Evolutionary conservation across 2,113 vertebrate genomes (phyloP), one percentile per base, ranked within the genome.

Genomic region (Dipodomys stephensi): DNA sequence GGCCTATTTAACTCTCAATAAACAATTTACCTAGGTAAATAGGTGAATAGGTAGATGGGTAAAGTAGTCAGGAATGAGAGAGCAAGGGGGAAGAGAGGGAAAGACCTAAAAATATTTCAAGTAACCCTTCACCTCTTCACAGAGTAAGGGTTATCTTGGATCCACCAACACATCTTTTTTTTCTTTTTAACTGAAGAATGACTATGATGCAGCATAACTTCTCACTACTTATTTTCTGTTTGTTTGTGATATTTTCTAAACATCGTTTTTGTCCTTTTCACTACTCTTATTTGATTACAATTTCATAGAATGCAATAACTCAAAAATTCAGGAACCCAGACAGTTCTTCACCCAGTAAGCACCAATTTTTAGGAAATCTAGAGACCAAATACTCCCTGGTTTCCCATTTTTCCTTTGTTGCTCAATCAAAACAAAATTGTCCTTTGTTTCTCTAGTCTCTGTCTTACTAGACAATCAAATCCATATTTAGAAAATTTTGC

Each of bases 241-340:
- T 87, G 49, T 80, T 89, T 11, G 8, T 30, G 5, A 39, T 78
- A 28, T 78, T 78, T 73, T 44, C 57, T 83, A n/a, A 93, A 83
- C 23, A 77, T 83, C 10, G 16, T 64, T 10, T 73, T 57, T 39
- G 1, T 69, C 35, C 62, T 95, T 96, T 71, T 30, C 74, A 93
- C 67, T 91, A 53, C 2, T 86, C 28, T 81, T 73, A n/a, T 84
- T 68, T 49, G 7, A 90, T 39, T 46, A 90, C 71, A 93, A 73
- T 87, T 73, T 93, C 88, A 91, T 80, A 46, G 20, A n/a, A 83
- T 77, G 91, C 20, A 83, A 27, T 64, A 73, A 89, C 16, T 82
- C 71, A 65, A 73, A 32, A 60, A 87, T 46, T 62, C 39, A 13
- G 16, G 15, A 73, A 77, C 5, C 19, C 69, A 80, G 85, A 68